These are phyloP conservation scores for Lutjanus campechanus DNA, from an alignment of 2,797 vertebrate species.

Conservation along the genomic window DNA sequence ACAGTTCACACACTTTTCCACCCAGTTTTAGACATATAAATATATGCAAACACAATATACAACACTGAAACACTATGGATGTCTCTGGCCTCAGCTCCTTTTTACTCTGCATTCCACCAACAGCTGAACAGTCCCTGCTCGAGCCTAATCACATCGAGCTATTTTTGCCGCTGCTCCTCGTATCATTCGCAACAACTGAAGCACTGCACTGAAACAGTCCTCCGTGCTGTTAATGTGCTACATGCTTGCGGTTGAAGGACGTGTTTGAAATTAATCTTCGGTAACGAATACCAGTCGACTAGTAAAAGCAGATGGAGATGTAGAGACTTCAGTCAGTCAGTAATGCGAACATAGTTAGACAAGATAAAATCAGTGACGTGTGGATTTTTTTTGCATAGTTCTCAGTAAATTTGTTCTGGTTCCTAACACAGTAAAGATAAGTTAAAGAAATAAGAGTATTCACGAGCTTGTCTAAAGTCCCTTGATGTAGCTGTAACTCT, in stretches of 20 bases:
- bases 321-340: neutral
- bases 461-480: constrained; percentile 17
- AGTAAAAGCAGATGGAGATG: constrained; percentile 5
- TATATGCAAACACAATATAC: neutral
- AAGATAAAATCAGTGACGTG: neutral
- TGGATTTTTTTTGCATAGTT: constrained; percentile 10
- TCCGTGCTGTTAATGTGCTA: constrained; percentile 48
- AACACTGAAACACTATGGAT: constrained; percentile 7
- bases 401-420: neutral
- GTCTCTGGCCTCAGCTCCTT: constrained; percentile 3
- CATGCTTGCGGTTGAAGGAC: constrained; percentile 37
- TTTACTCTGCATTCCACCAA: constrained; percentile 58
- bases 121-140: constrained; percentile 69
- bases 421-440: neutral
- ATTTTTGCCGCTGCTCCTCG: constrained; percentile 65
- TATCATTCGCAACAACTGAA: constrained; percentile 49
- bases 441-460: constrained; percentile 9
- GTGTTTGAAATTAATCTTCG: constrained; percentile 9
- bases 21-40: neutral
- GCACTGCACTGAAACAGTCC: constrained; percentile 22
- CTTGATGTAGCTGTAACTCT: constrained; percentile 26
- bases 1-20: neutral
- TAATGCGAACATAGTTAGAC: neutral
- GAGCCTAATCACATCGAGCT: constrained; percentile 65
- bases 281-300: neutral